Percentiles rank a stretch among this genome's conserved stretches.
Evolutionary conservation across 2,888 invertebrate genomes (phyloP).

Genomic region (Mamestra brassicae): DNA sequence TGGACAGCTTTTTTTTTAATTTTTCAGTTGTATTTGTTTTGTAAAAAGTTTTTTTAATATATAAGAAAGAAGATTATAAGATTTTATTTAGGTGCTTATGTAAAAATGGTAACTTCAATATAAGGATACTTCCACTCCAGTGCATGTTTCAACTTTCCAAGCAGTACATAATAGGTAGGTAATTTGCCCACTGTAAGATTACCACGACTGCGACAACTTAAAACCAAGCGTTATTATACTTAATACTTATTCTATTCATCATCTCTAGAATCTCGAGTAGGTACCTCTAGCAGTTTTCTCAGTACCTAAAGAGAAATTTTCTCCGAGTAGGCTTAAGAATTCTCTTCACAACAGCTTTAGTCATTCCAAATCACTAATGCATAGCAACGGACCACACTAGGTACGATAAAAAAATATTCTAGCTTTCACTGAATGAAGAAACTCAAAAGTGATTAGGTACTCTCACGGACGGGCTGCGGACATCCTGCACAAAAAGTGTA

Average conservation of each 20-base stretch:
- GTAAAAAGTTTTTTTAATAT: no score
- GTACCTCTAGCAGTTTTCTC: neutral
- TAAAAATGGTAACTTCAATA: no score
- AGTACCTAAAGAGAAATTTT: neutral
- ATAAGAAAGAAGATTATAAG: no score
- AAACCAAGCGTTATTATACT: neutral
- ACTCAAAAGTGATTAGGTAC: conserved; percentile 77
- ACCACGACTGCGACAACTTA: no score
- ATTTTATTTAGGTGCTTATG: no score
- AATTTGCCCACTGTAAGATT: no score
- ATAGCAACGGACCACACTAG: conserved; percentile 22
- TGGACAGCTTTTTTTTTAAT: no score
- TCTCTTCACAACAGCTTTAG: conserved; percentile 28
- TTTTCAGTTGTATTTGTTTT: no score
- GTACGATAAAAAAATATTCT: conserved; percentile 64
- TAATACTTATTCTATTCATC: neutral
- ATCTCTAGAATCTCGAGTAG: neutral
- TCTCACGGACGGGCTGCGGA: conserved; percentile 70
- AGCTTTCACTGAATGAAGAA: conserved; percentile 81
- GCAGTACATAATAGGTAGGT: no score
- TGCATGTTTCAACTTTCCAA: no score
- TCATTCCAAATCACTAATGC: conserved; percentile 35
- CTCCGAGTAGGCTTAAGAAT: conserved; percentile 17
- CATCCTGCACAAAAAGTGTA: conserved; percentile 83
- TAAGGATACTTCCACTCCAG: no score